A percentile compares a stretch with the other conserved stretches of the same genome.
These are phyloP conservation scores for Clamator glandarius DNA, from an alignment of 2,797 vertebrate species.

Conservation along the genomic window DNA sequence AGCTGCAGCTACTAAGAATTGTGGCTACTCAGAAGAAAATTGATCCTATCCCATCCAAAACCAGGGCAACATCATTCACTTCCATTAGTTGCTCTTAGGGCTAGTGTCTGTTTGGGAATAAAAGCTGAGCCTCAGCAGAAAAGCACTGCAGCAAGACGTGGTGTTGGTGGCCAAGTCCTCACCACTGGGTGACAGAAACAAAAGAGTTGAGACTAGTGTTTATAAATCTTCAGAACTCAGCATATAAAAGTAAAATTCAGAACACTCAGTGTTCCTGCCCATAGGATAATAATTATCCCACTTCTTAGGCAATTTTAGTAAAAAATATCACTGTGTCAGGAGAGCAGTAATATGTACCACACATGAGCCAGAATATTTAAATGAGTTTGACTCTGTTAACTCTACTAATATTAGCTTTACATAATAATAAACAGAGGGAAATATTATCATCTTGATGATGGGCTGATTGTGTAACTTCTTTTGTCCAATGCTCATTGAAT, in stretches of 20 bases:
- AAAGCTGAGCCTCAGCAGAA: not conserved
- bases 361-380: conserved; percentile 2
- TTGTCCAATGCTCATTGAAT: not conserved
- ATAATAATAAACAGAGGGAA: not conserved
- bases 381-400: conserved; percentile 26
- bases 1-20: too few relatives aligned
- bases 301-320: not conserved
- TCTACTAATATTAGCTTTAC: conserved; percentile 32
- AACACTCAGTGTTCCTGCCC: not conserved
- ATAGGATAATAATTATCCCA: not conserved
- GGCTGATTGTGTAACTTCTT: not conserved
- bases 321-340: conserved; percentile 9
- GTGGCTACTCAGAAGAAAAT: too few relatives aligned
- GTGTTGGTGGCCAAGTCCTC: not conserved
- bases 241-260: conserved; percentile 1
- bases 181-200: not conserved
- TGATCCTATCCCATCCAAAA: too few relatives aligned
- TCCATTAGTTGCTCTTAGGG: not conserved
- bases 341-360: not conserved
- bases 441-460: not conserved
- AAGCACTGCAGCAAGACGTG: not conserved
- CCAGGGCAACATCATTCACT: not conserved
- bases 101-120: not conserved
- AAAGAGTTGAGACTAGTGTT: not conserved
- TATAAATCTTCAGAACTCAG: conserved; percentile 10